phyloP scores from a whole-genome alignment of 2,888 invertebrate genomes.

The Polyploca ridens region DNA sequence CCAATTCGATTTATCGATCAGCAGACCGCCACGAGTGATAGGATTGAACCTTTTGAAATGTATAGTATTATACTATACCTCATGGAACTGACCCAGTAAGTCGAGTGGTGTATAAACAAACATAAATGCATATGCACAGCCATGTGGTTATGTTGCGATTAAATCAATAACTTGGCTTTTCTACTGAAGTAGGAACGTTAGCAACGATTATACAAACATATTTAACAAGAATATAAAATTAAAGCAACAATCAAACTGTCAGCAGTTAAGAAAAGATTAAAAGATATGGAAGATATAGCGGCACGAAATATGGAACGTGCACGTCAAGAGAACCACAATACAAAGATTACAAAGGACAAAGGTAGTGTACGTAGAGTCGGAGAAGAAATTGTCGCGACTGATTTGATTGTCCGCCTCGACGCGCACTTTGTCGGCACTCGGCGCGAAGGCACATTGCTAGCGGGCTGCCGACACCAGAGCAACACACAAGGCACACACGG shows the following conservation, averaged over 20 bases:
- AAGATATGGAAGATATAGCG: constrained; percentile 7
- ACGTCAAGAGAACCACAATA: constrained; percentile 29
- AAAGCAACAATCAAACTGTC: constrained; percentile 10
- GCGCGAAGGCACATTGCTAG: constrained; percentile 17
- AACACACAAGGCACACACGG: constrained; percentile 25
- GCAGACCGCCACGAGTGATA: constrained; percentile 42
- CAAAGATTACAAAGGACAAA: constrained; percentile 48
- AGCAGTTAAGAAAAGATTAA: not conserved
- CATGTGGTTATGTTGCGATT: constrained; percentile 49
- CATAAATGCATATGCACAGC: constrained; percentile 56
- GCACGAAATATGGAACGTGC: constrained; percentile 17
- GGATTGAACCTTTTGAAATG: constrained; percentile 59
- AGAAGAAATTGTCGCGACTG: constrained; percentile 68
- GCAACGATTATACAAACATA: not conserved
- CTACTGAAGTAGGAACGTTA: not conserved
- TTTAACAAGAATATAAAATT: not conserved
- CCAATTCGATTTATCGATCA: constrained; percentile 63
- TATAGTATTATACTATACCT: constrained; percentile 51
- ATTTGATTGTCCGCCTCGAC: constrained; percentile 71
- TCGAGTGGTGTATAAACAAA: constrained; percentile 50
- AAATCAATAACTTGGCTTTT: not conserved
- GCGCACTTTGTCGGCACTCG: constrained; percentile 68
- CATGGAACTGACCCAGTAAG: constrained; percentile 64
- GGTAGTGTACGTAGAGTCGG: constrained; percentile 34
- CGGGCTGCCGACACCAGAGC: constrained; percentile 13